Base-by-base conservation (phyloP, 1,140 invertebrate genomes). In the Akabosia matsudoensis region DNA sequence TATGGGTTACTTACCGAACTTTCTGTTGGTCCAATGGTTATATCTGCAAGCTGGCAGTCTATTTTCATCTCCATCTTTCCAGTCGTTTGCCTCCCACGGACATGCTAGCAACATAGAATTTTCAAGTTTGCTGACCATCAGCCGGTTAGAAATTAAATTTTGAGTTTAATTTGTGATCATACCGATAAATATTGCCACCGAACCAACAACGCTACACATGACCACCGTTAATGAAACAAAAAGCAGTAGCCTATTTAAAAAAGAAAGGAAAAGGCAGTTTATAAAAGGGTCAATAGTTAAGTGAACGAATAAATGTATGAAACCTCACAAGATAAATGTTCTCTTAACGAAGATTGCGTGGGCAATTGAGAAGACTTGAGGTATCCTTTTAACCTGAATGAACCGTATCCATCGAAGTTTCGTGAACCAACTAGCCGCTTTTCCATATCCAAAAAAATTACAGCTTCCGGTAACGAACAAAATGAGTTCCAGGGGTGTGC, bases 381-480 rank as follows among this genome's bases (percentile, higher is more conserved):
- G 52, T n/a, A 74, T 56, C 34, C 52, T 2, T 26, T 74, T 54
- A 33, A 74, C 33, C 18, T 74, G 73, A 4, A 74, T 4, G 24
- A 56, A 52, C 18, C 73, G 2, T 3, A 54, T 56, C 37, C 37
- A 54, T 28, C 73, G 2, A 1, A 74, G 51, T 45, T 74, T 74
- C 14, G 37, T 52, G 73, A 28, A 74, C 73, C 73, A 74, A 4
- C 14, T 54, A 18, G 73, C 73, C 18, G 45, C 73, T 34, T 14
- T 37, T 13, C 73, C 73, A 31, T 74, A 56, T 33, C 73, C 73
- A 54, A 54, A 28, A 31, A 74, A 7, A n/a, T 28, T 54, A n/a
- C n/a, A n/a, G n/a, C 7, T 37, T 74, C 2, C 1, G 7, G 2
- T 51, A 37, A 52, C 7, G 26, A 13, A 56, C 37, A 45, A 54